A percentile compares a stretch with the other conserved stretches of the same genome.
These are phyloP conservation scores for Catamblyrhynchus diadema DNA, from an alignment of 2,797 vertebrate species.

Conservation along the genomic window DNA sequence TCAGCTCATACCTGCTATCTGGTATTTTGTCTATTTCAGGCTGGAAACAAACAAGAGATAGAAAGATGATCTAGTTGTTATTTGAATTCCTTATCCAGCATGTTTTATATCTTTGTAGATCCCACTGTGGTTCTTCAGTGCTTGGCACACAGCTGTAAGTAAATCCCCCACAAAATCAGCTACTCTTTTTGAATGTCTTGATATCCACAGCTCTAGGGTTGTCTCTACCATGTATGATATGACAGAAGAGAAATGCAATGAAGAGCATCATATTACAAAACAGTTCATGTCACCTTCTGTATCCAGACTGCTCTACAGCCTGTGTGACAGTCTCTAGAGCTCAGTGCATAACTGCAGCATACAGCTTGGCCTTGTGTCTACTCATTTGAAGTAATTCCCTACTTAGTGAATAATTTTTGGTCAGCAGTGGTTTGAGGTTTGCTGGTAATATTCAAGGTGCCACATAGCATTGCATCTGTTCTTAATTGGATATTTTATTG, in stretches of 20 bases:
- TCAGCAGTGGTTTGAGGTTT: not conserved
- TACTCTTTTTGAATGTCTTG: not conserved
- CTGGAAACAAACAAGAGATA: not conserved
- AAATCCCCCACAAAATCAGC: not conserved
- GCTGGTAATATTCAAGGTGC: not conserved
- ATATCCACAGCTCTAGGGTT: not conserved
- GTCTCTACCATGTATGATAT: not conserved
- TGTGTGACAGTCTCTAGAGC: not conserved
- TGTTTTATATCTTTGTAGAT: not conserved
- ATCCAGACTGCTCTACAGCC: not conserved
- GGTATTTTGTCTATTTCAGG: conserved; percentile 9
- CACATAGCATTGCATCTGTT: not conserved
- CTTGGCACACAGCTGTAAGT: not conserved
- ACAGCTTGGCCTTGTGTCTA: not conserved
- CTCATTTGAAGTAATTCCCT: not conserved
- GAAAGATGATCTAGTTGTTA: not conserved
- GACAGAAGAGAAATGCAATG: not conserved
- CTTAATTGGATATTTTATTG: not conserved
- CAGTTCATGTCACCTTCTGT: not conserved
- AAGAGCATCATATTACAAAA: not conserved
- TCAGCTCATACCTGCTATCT: not conserved
- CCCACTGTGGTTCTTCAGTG: not conserved
- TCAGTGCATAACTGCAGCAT: not conserved
- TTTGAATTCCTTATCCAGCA: not conserved
- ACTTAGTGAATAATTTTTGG: not conserved